phyloP scores from a whole-genome alignment of 2,888 invertebrate species.

The Agrypnus murinus region DNA sequence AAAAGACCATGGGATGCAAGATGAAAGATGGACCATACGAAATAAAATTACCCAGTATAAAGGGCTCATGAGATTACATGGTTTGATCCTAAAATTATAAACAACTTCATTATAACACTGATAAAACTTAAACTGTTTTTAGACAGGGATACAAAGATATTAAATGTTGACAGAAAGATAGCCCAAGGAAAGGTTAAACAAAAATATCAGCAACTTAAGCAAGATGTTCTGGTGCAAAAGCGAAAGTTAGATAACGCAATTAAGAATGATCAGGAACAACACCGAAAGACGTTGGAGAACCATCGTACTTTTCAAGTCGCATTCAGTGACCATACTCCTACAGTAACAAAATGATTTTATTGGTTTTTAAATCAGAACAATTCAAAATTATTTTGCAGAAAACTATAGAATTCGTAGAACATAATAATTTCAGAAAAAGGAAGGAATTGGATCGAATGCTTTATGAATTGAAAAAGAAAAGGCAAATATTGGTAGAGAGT shows the following conservation, averaged over 20 bases:
- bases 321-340: slow-evolving; percentile 70
- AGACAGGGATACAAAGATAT: slow-evolving; percentile 78
- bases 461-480: slow-evolving; percentile 76
- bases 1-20: slow-evolving; percentile 75
- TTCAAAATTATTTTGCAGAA: too few species aligned
- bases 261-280: slow-evolving; percentile 76
- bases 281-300: slow-evolving; percentile 75
- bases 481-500: slow-evolving; percentile 74
- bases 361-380: too few species aligned
- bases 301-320: slow-evolving; percentile 76
- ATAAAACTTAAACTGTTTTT: slow-evolving; percentile 35
- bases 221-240: slow-evolving; percentile 74
- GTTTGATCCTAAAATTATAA: slow-evolving; percentile 68
- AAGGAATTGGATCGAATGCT: slow-evolving; percentile 78
- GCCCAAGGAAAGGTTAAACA: slow-evolving; percentile 73
- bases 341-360: slow-evolving; percentile 61
- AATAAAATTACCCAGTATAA: slow-evolving; percentile 80
- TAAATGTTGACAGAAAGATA: slow-evolving; percentile 73
- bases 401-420: slow-evolving; percentile 76
- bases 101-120: background rate
- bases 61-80: slow-evolving; percentile 78
- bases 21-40: slow-evolving; percentile 78
- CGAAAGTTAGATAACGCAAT: slow-evolving; percentile 75
- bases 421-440: slow-evolving; percentile 77
- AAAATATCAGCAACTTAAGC: slow-evolving; percentile 74